A percentile compares a stretch with the other conserved stretches of the same genome.
Conservation (phyloP, 2,888 invertebrate genomes). For the Cheilosia grossa region DNA sequence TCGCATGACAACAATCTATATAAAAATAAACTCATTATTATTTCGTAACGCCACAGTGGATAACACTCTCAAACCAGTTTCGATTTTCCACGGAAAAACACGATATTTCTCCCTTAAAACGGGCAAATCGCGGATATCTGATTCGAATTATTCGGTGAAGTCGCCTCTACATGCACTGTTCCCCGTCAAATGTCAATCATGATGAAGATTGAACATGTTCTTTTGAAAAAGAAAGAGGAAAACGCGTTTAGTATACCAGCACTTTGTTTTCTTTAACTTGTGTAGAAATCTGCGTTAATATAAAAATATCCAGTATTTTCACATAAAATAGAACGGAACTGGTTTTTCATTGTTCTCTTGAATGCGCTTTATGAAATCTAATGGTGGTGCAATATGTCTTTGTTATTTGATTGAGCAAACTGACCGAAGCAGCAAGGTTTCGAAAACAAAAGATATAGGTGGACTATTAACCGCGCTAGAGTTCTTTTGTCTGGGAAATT, state of each 20-base stretch:
- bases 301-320: slow-evolving; percentile 69
- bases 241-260: slow-evolving; percentile 57
- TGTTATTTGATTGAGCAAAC: slow-evolving; percentile 49
- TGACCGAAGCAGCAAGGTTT: slow-evolving; percentile 57
- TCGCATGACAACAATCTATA: slow-evolving; percentile 14
- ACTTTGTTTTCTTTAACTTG: slow-evolving; percentile 27
- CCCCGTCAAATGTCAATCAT: slow-evolving; percentile 62
- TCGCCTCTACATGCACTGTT: slow-evolving; percentile 33
- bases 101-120: slow-evolving; percentile 43
- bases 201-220: slow-evolving; percentile 69
- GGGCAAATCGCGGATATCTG: slow-evolving; percentile 55
- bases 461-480: background rate
- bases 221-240: slow-evolving; percentile 12
- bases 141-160: slow-evolving; percentile 36
- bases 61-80: slow-evolving; percentile 40
- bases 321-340: slow-evolving; percentile 57
- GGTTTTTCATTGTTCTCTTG: slow-evolving; percentile 51
- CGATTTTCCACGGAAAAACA: slow-evolving; percentile 46
- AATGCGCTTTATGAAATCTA: slow-evolving; percentile 59
- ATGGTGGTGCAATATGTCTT: slow-evolving; percentile 54
- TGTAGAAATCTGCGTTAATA: slow-evolving; percentile 54
- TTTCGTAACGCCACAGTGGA: slow-evolving; percentile 9
- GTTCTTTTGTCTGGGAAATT: slow-evolving; percentile 52
- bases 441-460: slow-evolving; percentile 33
- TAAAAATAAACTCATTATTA: slow-evolving; percentile 45